A percentile compares a stretch with the other conserved stretches of the same genome.
Evolutionary conservation across 2,888 invertebrate genomes (phyloP).

Genomic region (Macaria liturata): DNA sequence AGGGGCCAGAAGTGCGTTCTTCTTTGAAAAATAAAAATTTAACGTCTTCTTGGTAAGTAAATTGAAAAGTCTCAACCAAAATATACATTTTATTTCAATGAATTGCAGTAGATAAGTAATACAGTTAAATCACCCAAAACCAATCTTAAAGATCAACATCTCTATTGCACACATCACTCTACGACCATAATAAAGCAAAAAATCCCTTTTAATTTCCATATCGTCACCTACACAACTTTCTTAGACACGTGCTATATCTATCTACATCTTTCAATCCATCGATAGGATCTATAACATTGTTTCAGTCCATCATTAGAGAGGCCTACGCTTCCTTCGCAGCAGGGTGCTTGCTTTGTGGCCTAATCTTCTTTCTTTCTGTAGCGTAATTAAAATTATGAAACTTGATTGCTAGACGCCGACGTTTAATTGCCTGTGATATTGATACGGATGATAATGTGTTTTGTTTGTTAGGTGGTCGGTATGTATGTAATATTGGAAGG

Average conservation of each 20-base stretch:
- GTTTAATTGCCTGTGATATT: conserved; percentile 57
- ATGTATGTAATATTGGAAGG: background rate
- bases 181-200: no score
- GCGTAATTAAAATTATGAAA: conserved; percentile 74
- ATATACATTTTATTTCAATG: no score
- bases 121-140: no score
- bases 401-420: conserved; percentile 50
- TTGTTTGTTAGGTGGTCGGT: conserved; percentile 21
- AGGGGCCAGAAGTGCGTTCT: no score
- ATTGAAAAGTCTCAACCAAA: no score
- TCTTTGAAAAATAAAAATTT: no score
- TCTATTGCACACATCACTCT: no score
- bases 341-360: conserved; percentile 52
- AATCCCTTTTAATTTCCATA: no score
- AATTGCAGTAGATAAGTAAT: no score
- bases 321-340: conserved; percentile 42
- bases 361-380: conserved; percentile 25
- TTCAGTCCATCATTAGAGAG: conserved; percentile 53
- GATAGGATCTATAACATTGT: conserved; percentile 49
- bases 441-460: conserved; percentile 39
- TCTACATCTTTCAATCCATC: conserved; percentile 11
- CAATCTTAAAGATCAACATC: no score
- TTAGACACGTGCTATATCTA: conserved; percentile 14
- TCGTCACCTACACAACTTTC: conserved; percentile 1
- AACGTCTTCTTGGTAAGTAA: no score